phyloP scores from a whole-genome alignment of 2,113 vertebrate species.

The Marcusenius ussheri region DNA sequence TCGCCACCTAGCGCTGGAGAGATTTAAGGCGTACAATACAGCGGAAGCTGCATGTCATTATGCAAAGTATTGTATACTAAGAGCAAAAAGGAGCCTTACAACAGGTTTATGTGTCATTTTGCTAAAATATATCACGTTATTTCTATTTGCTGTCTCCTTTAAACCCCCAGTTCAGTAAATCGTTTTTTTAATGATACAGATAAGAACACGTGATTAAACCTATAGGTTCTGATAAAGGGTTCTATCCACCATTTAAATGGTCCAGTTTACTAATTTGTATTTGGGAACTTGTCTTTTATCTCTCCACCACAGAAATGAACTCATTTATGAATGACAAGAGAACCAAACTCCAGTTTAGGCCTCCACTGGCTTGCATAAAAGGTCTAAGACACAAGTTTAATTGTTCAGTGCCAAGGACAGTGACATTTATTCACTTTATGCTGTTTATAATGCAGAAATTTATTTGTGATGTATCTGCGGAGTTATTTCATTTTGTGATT shows the following conservation, averaged over 20 bases:
- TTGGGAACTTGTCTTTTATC: not conserved
- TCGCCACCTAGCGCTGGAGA: slow-evolving; percentile 4
- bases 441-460: not conserved
- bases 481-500: not conserved
- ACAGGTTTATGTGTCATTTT: not conserved
- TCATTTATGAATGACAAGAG: not conserved
- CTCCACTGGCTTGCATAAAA: not conserved
- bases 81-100: not conserved
- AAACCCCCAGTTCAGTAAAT: not conserved
- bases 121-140: not conserved
- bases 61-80: not conserved
- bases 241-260: not conserved
- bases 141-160: not conserved
- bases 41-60: not conserved
- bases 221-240: not conserved
- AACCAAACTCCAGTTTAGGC: not conserved
- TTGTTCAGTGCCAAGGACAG: not conserved
- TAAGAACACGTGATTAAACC: not conserved
- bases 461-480: not conserved
- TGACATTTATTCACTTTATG: not conserved
- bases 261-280: not conserved
- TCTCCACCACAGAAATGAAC: not conserved
- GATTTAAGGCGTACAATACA: not conserved
- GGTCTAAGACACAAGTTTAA: not conserved
- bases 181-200: not conserved